These are phyloP conservation scores for Hyperoplus lanceolatus DNA, from an alignment of 2,797 vertebrate genomes.

Conservation along the genomic window DNA sequence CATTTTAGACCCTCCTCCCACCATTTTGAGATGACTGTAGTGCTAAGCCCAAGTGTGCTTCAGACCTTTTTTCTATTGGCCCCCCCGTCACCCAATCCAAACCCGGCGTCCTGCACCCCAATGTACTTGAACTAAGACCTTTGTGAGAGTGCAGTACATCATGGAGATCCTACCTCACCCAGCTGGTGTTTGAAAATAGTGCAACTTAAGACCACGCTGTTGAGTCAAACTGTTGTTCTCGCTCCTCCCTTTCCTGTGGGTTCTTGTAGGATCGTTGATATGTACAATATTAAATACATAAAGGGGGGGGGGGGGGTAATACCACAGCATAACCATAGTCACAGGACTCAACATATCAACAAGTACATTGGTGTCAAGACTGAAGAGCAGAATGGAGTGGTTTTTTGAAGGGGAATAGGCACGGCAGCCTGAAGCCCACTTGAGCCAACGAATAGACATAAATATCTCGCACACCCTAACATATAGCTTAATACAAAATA, in stretches of 20 bases:
- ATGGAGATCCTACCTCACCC: constrained; percentile 52
- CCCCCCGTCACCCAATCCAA: constrained; percentile 11
- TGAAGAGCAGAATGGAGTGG: constrained; percentile 28
- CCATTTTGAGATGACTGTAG: constrained; percentile 75
- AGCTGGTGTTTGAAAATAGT: constrained; percentile 70
- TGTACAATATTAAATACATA: constrained; percentile 43
- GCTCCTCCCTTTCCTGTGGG: constrained; percentile 7
- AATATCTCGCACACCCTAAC: constrained; percentile 73
- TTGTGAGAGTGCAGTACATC: constrained; percentile 31
- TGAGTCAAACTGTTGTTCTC: constrained; percentile 19
- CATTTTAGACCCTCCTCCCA: constrained; percentile 50
- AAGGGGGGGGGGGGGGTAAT: constrained; percentile 3
- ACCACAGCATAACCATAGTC: constrained; percentile 39
- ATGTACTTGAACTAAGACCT: constrained; percentile 58
- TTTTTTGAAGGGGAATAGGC: constrained; percentile 39
- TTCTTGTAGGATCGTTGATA: constrained; percentile 27
- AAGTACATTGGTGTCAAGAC: constrained; percentile 49
- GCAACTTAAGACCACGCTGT: constrained; percentile 50
- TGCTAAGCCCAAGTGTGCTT: constrained; percentile 59
- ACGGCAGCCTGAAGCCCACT: constrained; percentile 57
- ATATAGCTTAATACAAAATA: constrained; percentile 81
- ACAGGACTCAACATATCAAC: constrained; percentile 32
- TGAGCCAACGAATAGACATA: constrained; percentile 67
- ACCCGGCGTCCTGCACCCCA: constrained; percentile 33
- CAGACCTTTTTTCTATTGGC: constrained; percentile 40